A percentile compares a stretch with the other conserved stretches of the same genome.
These are phyloP conservation scores for Gymnoscelis rufifasciata DNA, from an alignment of 2,888 invertebrate genomes.

Conservation along the genomic window DNA sequence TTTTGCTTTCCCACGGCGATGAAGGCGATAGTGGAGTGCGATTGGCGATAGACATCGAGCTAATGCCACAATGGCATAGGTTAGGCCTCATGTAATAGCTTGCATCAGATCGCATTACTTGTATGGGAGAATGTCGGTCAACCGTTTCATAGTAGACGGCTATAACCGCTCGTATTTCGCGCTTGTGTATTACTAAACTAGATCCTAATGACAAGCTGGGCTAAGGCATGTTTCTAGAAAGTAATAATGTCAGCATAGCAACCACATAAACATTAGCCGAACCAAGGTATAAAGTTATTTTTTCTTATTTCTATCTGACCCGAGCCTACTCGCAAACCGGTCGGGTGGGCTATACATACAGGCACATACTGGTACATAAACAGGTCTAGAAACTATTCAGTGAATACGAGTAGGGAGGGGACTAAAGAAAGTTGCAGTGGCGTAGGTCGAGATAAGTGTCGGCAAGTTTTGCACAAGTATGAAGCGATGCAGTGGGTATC, in stretches of 20 bases:
- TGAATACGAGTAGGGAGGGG: slow-evolving; percentile 28
- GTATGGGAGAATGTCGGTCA: slow-evolving; percentile 1
- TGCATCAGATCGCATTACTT: slow-evolving; percentile 22
- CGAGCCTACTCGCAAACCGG: slow-evolving; percentile 41
- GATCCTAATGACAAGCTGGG: neutral
- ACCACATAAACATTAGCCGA: slow-evolving; percentile 28
- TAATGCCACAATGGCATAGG: slow-evolving; percentile 49
- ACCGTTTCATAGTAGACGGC: neutral
- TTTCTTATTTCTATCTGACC: slow-evolving; percentile 21
- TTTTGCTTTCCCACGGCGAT: slow-evolving; percentile 38
- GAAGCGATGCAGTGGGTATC: slow-evolving; percentile 33
- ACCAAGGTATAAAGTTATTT: slow-evolving; percentile 26
- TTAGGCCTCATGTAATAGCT: slow-evolving; percentile 32
- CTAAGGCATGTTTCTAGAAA: neutral
- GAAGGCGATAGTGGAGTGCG: slow-evolving; percentile 33
- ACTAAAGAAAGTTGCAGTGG: slow-evolving; percentile 66
- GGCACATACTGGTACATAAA: slow-evolving; percentile 31
- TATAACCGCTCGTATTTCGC: neutral
- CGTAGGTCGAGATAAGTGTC: slow-evolving; percentile 58
- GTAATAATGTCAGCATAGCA: slow-evolving; percentile 1
- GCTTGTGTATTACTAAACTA: neutral
- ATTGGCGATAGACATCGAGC: slow-evolving; percentile 34
- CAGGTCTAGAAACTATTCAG: slow-evolving; percentile 42
- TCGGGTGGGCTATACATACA: slow-evolving; percentile 31
- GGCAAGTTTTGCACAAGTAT: slow-evolving; percentile 36